Base-by-base conservation (phyloP, 2,888 invertebrate species). In the Drosophila buzzatii region DNA sequence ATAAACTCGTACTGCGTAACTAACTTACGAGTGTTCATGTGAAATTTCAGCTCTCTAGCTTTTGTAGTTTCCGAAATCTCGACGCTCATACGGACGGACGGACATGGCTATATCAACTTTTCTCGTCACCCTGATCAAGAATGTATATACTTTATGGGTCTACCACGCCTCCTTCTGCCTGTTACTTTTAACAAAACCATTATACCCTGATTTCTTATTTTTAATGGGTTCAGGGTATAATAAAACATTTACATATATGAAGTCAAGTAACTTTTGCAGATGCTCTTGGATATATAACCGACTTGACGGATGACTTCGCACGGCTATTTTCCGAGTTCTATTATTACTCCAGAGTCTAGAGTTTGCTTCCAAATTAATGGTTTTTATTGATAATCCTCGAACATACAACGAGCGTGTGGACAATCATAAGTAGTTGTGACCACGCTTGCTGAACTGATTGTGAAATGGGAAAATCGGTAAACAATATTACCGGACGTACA, bases 361-460 rank as follows among this genome's bases (percentile, higher is more conserved):
- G 70, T 76, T 79, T 79, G 56, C 66, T 23, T 60, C 64, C 53
- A 73, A 84, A 86, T 86, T 85, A 89, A 89, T 87, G 79, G 73
- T 64, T 78, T 68, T 66, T 62, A 70, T 62, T 70, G 82, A 77
- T 70, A 83, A 67, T 73, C 12, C 49, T 12, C 3, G n/a, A n/a
- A 31, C 16, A 27, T 7, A 23, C 33, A n/a, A 12, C 23, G 20
- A 10, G 7, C 2, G n/a, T 12, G 2, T 33, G 3, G 27, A 41
- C 42, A 44, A 35, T 41, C 53, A 39, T 44, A 31, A n/a, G 37
- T 42, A 58, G 52, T 61, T 64, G 39, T 45, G 60, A 57, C 51
- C 41, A 64, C 58, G 49, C 42, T 49, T 57, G 27, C 56, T 44
- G 44, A 33, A 52, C 47, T 18, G 65, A 49, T 59, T 31, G 27